A percentile compares a stretch with the other conserved stretches of the same genome.
Evolutionary conservation across 2,888 invertebrate species (phyloP).

Genomic region (Sinopyrophorus schimmeli): DNA sequence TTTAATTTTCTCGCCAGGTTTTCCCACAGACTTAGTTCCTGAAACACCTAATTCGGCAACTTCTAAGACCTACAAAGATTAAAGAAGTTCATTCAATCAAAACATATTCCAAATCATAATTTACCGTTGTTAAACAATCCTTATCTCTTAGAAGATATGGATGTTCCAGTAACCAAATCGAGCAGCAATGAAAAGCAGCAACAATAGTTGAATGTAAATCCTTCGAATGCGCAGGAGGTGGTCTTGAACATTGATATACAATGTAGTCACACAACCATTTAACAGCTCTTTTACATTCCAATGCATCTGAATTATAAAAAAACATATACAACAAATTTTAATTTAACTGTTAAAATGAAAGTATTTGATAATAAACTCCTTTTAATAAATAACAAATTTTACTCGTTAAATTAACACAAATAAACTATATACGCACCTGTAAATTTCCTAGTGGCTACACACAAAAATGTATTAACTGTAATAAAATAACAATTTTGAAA

Average conservation of each 20-base stretch:
- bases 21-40: conserved; percentile 86
- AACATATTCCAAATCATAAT: no score
- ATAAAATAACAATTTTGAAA: conserved; percentile 8
- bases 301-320: conserved; percentile 65
- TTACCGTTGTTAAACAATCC: conserved; percentile 87
- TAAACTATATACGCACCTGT: conserved; percentile 53
- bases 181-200: conserved; percentile 87
- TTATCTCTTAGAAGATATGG: conserved; percentile 87
- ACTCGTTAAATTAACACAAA: background rate
- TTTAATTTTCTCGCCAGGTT: conserved; percentile 85
- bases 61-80: conserved; percentile 64
- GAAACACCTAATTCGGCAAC: conserved; percentile 97
- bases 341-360: background rate
- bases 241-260: conserved; percentile 90
- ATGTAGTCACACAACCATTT: conserved; percentile 99
- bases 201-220: conserved; percentile 94
- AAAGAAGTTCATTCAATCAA: background rate
- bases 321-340: background rate
- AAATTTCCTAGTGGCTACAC: conserved; percentile 58
- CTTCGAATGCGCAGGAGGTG: conserved; percentile 90
- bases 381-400: background rate
- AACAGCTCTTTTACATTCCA: conserved; percentile 89
- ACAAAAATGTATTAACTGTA: conserved; percentile 6
- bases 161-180: conserved; percentile 91
- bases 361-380: background rate